Conservation (phyloP, 2,888 invertebrate genomes). For the Geophilus truncorum region DNA sequence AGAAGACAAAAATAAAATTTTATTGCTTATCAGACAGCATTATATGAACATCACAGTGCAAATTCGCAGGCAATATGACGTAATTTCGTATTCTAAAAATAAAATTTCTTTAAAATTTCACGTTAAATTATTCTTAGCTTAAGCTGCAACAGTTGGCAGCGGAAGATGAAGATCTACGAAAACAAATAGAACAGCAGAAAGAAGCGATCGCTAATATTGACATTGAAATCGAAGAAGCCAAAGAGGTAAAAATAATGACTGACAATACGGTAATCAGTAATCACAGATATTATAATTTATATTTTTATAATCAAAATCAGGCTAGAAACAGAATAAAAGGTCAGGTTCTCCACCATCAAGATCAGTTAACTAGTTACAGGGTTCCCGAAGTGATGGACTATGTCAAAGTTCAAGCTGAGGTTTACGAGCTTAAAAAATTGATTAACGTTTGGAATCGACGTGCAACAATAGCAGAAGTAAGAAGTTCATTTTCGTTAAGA, state of each 20-base stretch:
- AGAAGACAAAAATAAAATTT: neutral
- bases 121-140: neutral
- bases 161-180: neutral
- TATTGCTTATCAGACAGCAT: neutral
- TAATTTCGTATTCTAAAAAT: too few species aligned
- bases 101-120: too few species aligned
- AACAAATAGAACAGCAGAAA: neutral
- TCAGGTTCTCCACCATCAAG: neutral
- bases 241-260: too few species aligned
- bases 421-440: neutral
- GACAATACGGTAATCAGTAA: too few species aligned
- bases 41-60: neutral
- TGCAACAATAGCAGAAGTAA: neutral
- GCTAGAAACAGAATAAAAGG: neutral
- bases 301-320: neutral
- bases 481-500: too few species aligned
- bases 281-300: neutral
- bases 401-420: neutral
- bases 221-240: neutral
- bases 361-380: neutral
- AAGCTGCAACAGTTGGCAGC: neutral
- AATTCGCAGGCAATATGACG: neutral
- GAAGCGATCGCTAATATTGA: neutral
- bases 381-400: conserved; percentile 29
- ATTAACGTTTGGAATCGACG: neutral